phyloP scores from a whole-genome alignment of 2,888 invertebrate species.

The Sarcophaga subvicina region DNA sequence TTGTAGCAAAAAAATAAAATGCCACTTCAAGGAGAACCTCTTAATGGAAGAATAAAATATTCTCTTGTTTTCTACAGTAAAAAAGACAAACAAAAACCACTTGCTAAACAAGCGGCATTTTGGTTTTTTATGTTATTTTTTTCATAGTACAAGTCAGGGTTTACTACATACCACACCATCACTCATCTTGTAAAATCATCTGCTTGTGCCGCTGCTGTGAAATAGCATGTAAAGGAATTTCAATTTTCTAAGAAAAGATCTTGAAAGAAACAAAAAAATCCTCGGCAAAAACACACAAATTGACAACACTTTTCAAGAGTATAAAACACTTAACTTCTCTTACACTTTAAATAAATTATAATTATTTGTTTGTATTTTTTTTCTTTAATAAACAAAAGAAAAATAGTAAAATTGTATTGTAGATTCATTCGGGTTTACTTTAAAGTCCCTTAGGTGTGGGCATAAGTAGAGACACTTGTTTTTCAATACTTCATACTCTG shows the following conservation, averaged over 20 bases:
- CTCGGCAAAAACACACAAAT: neutral
- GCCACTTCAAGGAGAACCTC: constrained; percentile 42
- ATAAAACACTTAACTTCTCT: constrained; percentile 26
- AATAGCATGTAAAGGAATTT: constrained; percentile 53
- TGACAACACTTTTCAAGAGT: neutral
- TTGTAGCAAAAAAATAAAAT: neutral
- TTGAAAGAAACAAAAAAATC: constrained; percentile 4
- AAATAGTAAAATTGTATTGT: neutral
- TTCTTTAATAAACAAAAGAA: neutral
- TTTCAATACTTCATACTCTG: constrained; percentile 20
- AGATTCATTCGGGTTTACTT: constrained; percentile 10
- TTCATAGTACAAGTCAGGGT: neutral
- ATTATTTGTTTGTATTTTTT: too few species aligned
- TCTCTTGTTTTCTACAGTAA: constrained; percentile 17
- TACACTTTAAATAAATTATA: neutral
- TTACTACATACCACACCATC: neutral
- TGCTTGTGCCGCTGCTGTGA: neutral
- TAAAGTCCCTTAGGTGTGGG: constrained; percentile 46
- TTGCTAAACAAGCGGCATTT: constrained; percentile 57
- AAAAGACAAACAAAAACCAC: constrained; percentile 46
- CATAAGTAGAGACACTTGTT: constrained; percentile 65
- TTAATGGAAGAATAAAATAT: constrained; percentile 12
- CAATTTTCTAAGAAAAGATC: constrained; percentile 6
- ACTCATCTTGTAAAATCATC: constrained; percentile 26
- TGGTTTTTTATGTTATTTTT: neutral